Conservation (phyloP, 2,797 vertebrate genomes). For the Phaenicophaeus curvirostris region DNA sequence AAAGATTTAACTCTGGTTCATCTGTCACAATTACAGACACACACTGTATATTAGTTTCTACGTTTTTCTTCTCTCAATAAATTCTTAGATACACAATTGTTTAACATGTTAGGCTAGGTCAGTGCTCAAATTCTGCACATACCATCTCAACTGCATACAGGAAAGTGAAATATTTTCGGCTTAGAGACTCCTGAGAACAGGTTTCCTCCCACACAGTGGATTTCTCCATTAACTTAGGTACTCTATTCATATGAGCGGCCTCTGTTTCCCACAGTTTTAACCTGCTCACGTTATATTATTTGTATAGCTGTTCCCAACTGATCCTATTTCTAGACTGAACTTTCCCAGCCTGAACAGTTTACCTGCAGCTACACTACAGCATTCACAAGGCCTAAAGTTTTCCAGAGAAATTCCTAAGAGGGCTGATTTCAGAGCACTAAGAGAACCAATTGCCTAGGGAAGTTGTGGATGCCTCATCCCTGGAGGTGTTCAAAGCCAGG, state of each 20-base stretch:
- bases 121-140: background rate
- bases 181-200: background rate
- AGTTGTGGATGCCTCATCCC: too few species aligned
- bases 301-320: background rate
- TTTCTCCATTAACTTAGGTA: background rate
- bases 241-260: background rate
- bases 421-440: background rate
- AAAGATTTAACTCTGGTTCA: background rate
- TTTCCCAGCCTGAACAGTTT: background rate
- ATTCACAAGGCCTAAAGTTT: background rate
- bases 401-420: background rate
- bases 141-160: background rate
- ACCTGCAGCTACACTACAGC: background rate
- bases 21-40: background rate
- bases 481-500: too few species aligned
- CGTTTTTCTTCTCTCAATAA: background rate
- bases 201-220: background rate
- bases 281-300: background rate
- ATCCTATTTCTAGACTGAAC: background rate
- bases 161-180: background rate
- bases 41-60: background rate
- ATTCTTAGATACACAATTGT: background rate
- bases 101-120: background rate
- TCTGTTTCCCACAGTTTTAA: background rate
- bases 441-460: too few species aligned